Base-by-base conservation (phyloP, 1,140 invertebrate species). In the Lethrus apterus region DNA sequence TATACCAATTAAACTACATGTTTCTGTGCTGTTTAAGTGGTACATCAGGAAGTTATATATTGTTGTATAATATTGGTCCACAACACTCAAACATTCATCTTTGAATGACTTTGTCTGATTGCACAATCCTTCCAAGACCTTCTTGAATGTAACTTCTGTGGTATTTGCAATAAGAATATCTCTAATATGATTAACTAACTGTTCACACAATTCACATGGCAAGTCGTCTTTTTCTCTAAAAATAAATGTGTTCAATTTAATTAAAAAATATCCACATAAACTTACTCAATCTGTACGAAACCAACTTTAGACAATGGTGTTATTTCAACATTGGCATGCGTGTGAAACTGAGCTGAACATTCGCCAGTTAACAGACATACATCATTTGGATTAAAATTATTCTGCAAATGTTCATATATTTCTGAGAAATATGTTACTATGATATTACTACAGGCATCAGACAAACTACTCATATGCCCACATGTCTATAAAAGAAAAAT, bases 161-260 rank as follows among this genome's bases (percentile, higher is more conserved):
- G 89, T 90, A 58, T 93, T 91, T n/a, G 88, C 79, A 19, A 87
- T 73, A 0, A 93, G 63, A 14, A 89, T 71, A 65, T 92, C 84
- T 47, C 76, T 78, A 46, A 91, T 67, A 70, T 93, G 87, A 23
- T 69, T 67, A 0, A 92, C 82, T 15, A 92, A 61, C 65, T 89
- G 83, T 59, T 87, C 78, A 62, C 89, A 93, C 32, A 93, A 74
- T 51, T 91, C 82, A 62, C 89, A 93, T 11, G 87, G 80, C 23
- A 89, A 63, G 64, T 88, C 84, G 59, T 86, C 82, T 36, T 56
- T 50, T 20, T 20, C 34, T 11, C 19, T 45, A 32, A 35, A 47
- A 34, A 18, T n/a, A n/a, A n/a, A n/a, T n/a, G n/a, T n/a, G n/a
- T 26, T 26, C n/a, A 26, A 26, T 26, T 26, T 26, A 7, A 26